phyloP scores from a whole-genome alignment of 1,140 invertebrate genomes.

The Venturia canescens region DNA sequence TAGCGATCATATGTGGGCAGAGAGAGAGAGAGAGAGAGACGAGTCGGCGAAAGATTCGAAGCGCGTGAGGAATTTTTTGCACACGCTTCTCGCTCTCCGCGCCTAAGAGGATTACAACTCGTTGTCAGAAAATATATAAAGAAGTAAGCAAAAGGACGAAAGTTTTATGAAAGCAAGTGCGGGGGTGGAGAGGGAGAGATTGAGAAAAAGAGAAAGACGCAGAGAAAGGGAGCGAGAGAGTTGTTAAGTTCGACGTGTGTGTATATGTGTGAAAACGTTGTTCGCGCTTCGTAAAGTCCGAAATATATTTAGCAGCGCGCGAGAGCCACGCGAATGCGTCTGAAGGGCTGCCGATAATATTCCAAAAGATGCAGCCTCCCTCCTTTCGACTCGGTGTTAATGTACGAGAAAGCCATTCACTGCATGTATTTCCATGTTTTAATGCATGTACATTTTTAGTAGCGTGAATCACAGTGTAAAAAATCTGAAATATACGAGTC shows the following conservation, averaged over 20 bases:
- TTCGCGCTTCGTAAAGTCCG: slow-evolving; percentile 34
- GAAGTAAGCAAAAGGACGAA: not conserved
- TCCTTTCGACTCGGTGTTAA: not conserved
- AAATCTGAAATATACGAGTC: not conserved
- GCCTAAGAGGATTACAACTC: slow-evolving; percentile 37
- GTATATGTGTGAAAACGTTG: slow-evolving; percentile 13
- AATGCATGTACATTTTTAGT: slow-evolving; percentile 1
- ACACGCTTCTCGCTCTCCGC: not conserved
- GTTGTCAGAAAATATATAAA: slow-evolving; percentile 22
- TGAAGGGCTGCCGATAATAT: not conserved
- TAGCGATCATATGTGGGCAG: slow-evolving; percentile 17
- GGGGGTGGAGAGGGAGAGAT: not conserved
- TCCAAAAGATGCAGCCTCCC: not conserved
- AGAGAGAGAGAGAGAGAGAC: not conserved
- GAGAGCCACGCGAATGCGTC: not conserved
- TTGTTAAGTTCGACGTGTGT: not conserved
- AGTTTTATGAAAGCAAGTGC: not conserved
- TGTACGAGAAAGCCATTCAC: not conserved
- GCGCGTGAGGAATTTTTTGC: slow-evolving; percentile 29
- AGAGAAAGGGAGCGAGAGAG: slow-evolving; percentile 1
- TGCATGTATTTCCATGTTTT: not conserved
- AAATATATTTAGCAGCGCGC: slow-evolving; percentile 9
- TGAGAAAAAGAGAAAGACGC: not conserved
- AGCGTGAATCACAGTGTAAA: not conserved
- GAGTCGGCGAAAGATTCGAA: not conserved